These are phyloP conservation scores for Tychaedon coryphoeus DNA, from an alignment of 2,113 vertebrate species.

Conservation along the genomic window DNA sequence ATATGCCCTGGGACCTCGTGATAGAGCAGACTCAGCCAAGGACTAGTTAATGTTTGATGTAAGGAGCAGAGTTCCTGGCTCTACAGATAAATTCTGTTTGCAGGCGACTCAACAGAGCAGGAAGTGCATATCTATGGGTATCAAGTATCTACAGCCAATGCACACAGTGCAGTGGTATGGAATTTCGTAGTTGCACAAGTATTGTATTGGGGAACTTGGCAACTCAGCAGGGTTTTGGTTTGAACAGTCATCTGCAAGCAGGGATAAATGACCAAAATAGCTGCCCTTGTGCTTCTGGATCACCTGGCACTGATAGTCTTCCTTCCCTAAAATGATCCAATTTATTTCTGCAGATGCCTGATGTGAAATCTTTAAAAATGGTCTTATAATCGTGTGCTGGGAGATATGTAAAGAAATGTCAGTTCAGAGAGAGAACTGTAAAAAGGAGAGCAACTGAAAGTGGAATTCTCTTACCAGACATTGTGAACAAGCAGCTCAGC, in stretches of 20 bases:
- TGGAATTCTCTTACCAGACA: background rate
- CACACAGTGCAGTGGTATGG: background rate
- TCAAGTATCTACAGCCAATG: background rate
- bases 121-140: background rate
- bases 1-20: background rate
- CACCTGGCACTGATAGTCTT: background rate
- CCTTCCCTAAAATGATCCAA: background rate
- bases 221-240: background rate
- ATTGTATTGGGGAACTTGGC: background rate
- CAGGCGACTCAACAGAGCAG: background rate
- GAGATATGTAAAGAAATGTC: background rate
- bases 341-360: background rate
- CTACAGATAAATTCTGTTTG: background rate
- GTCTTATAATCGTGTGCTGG: background rate
- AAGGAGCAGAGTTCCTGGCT: background rate
- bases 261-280: background rate
- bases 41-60: background rate
- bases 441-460: background rate
- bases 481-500: background rate
- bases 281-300: background rate
- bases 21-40: background rate
- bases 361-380: background rate
- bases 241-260: background rate
- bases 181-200: accelerated
- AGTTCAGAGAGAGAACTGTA: background rate